A percentile compares a stretch with the other conserved stretches of the same genome.
Conservation (phyloP, 2,888 invertebrate genomes). For the Lucinisca nassula region DNA sequence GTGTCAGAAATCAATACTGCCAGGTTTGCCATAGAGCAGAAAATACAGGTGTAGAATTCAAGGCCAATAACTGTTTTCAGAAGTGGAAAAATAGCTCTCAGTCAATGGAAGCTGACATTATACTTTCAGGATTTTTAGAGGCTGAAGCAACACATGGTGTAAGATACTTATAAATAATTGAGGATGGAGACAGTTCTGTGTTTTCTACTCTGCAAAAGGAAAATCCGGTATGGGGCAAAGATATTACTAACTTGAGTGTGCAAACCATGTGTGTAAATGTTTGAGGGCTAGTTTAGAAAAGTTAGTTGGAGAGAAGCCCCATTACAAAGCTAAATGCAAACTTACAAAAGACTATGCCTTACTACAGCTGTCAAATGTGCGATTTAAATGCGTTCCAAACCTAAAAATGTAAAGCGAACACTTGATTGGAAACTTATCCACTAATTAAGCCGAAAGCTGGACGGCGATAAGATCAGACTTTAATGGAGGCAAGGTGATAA, state of each 20-base stretch:
- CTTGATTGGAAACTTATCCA: too few relatives aligned
- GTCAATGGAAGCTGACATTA: constrained; percentile 65
- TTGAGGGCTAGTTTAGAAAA: constrained; percentile 37
- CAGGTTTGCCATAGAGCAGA: constrained; percentile 7
- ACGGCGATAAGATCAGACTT: too few relatives aligned
- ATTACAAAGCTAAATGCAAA: constrained; percentile 30
- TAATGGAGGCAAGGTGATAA: too few relatives aligned
- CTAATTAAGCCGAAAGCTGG: too few relatives aligned
- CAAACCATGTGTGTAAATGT: constrained; percentile 51
- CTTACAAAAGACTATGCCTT: constrained; percentile 27
- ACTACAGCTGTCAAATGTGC: constrained; percentile 21
- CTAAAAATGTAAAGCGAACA: not conserved
- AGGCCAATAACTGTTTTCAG: constrained; percentile 21
- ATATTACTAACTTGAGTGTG: constrained; percentile 45
- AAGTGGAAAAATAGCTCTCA: constrained; percentile 52
- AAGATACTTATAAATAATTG: constrained; percentile 32
- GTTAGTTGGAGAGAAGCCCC: constrained; percentile 26
- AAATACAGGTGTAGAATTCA: not conserved
- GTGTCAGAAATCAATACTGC: constrained; percentile 52
- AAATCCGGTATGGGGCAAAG: constrained; percentile 42
- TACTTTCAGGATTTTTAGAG: constrained; percentile 52
- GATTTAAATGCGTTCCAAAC: not conserved
- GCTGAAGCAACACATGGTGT: constrained; percentile 44
- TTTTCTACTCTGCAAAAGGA: constrained; percentile 2
- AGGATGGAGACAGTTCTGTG: constrained; percentile 57